Evolutionary conservation across 1,140 invertebrate species (phyloP).

Genomic region (Phenacoccus solenopsis): DNA sequence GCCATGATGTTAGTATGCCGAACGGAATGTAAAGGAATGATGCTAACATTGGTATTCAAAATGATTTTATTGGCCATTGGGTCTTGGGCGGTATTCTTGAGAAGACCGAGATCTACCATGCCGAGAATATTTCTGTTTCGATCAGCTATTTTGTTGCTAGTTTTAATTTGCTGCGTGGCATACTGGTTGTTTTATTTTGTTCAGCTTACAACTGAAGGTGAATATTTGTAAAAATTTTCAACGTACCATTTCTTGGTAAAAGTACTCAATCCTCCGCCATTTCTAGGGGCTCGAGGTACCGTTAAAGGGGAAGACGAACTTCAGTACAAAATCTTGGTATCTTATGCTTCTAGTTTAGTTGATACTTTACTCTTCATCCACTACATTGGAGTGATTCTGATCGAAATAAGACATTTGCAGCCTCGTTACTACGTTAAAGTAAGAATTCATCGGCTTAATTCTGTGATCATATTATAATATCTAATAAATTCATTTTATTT

Average conservation of each 20-base stretch:
- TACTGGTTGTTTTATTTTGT: constrained; percentile 97
- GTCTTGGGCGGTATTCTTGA: constrained; percentile 76
- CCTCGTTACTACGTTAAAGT: constrained; percentile 81
- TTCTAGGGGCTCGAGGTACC: constrained; percentile 60
- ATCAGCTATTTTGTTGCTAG: constrained; percentile 70
- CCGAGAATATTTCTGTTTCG: constrained; percentile 86
- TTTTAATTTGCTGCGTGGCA: constrained; percentile 85
- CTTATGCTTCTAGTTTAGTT: constrained; percentile 77
- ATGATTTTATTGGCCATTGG: constrained; percentile 79
- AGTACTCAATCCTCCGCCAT: background rate
- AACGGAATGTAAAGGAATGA: constrained; percentile 75
- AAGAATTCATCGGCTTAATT: constrained; percentile 18
- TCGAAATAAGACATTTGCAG: constrained; percentile 83
- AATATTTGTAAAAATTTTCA: no score
- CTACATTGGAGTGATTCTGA: constrained; percentile 80
- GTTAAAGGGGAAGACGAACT: constrained; percentile 61
- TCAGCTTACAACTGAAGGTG: constrained; percentile 41
- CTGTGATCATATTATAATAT: background rate
- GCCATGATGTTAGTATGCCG: constrained; percentile 51
- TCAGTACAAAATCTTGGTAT: constrained; percentile 72
- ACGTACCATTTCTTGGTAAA: no score
- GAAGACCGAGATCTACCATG: constrained; percentile 68
- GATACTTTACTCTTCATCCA: constrained; percentile 92
- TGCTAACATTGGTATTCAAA: constrained; percentile 85
- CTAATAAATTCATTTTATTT: no score